These are phyloP conservation scores for Andrena flavipes DNA, from an alignment of 2,888 invertebrate species.

Conservation along the genomic window DNA sequence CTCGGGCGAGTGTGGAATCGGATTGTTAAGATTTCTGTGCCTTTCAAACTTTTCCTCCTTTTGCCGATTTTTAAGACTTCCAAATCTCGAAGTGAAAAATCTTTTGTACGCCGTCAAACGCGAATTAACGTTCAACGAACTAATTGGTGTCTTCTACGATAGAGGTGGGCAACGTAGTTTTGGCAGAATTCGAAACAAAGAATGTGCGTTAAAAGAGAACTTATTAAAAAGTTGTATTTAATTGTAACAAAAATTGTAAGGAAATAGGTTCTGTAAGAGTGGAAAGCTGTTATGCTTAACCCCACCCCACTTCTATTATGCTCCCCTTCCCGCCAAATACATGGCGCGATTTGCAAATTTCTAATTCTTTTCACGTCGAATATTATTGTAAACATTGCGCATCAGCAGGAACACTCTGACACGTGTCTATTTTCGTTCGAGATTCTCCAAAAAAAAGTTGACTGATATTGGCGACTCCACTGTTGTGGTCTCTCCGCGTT, in stretches of 20 bases:
- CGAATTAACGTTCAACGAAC: neutral
- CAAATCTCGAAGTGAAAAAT: too few relatives aligned
- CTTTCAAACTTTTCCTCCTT: neutral
- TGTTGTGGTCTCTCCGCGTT: neutral
- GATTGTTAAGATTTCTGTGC: constrained; percentile 34
- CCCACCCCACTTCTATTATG: neutral
- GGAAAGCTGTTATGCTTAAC: constrained; percentile 7
- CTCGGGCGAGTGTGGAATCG: neutral
- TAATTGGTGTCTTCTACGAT: neutral
- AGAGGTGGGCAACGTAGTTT: neutral
- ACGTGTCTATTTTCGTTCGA: neutral
- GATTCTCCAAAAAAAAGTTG: constrained; percentile 2
- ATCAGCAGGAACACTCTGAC: neutral
- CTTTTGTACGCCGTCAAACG: too few relatives aligned
- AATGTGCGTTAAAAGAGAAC: neutral
- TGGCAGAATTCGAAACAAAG: constrained; percentile 1
- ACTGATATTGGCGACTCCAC: neutral
- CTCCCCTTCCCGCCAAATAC: neutral
- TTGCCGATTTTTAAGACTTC: neutral
- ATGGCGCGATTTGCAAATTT: neutral
- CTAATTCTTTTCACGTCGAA: neutral
- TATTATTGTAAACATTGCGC: neutral
- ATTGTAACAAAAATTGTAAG: constrained; percentile 1
- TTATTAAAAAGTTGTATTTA: neutral
- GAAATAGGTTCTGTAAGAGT: neutral